Conservation (phyloP, 1,140 invertebrate genomes). For the Drosophila pallidifrons region DNA sequence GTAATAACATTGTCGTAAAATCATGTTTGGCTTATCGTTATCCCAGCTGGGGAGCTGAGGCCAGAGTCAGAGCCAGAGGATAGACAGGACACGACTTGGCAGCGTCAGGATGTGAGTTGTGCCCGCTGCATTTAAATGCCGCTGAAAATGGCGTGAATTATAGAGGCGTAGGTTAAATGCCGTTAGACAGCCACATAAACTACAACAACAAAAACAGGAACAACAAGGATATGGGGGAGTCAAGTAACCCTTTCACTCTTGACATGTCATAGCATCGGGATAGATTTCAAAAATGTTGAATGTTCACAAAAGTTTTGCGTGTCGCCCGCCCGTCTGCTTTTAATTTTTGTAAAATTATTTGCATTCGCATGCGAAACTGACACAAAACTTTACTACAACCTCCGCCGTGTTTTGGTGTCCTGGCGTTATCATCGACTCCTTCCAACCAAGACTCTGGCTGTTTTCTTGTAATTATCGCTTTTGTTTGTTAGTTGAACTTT, state of each 20-base stretch:
- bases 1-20: conserved; percentile 84
- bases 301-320: conserved; percentile 48
- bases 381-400: conserved; percentile 44
- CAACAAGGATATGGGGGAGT: background rate
- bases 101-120: conserved; percentile 46
- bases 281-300: conserved; percentile 59
- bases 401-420: background rate
- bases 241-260: conserved; percentile 64
- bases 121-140: conserved; percentile 79
- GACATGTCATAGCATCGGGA: conserved; percentile 37
- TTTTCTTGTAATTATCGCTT: conserved; percentile 84
- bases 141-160: conserved; percentile 80
- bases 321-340: conserved; percentile 60
- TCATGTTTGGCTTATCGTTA: conserved; percentile 84
- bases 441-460: conserved; percentile 30
- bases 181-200: conserved; percentile 80
- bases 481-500: conserved; percentile 82
- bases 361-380: conserved; percentile 66
- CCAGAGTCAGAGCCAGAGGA: background rate
- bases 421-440: conserved; percentile 3
- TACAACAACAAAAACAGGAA: conserved; percentile 39
- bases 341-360: conserved; percentile 81
- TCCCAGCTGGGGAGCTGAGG: conserved; percentile 40
- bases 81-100: conserved; percentile 3
- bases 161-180: conserved; percentile 84